Base-by-base conservation (phyloP, 2,113 vertebrate species). In the Panurus biarmicus region DNA sequence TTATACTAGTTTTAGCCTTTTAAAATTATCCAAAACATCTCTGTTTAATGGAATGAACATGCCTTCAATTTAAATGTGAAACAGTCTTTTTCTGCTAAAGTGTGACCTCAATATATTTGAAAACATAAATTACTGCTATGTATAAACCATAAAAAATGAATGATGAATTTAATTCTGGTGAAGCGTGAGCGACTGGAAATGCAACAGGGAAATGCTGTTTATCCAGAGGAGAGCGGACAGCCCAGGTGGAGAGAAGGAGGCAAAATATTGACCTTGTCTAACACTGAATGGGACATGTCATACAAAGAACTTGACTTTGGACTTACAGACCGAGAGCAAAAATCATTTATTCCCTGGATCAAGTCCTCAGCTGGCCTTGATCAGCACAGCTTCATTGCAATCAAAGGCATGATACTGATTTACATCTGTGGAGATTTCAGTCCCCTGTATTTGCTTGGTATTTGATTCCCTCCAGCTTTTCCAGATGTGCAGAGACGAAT, bases 111-210 rank as follows among this genome's bases (percentile, higher is more conserved):
- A 97, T 98, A 97, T 98, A 98, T 98, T 97, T 97, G 97, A 98
- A 98, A 98, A 98, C 97, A 98, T 98, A 98, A 98, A 98, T 98
- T 98, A 98, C 97, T 91, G 93, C 96, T 96, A 97, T 97, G 97
- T 97, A 98, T 98, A 98, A 98, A 97, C 98, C 98, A 98, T 98
- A 98, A 98, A 98, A 98, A 98, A 98, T 97, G 97, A 98, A 98
- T 98, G 98, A 98, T 98, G 97, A 98, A 98, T 98, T 98, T 98
- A 98, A 98, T 98, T 97, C 97, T 97, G 97, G 97, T 96, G 97
- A 97, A 97, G 97, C 97, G 94, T 97, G 97, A 98, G 97, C 96
- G 96, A 97, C 78, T 79, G 89, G 93, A 92, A 95, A 97, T 94
- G 96, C 97, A 89, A 95, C 72, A 54, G 50, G 93, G 94, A 94